These are phyloP conservation scores for Thalpophila matura DNA, from an alignment of 2,888 invertebrate species.

Conservation along the genomic window DNA sequence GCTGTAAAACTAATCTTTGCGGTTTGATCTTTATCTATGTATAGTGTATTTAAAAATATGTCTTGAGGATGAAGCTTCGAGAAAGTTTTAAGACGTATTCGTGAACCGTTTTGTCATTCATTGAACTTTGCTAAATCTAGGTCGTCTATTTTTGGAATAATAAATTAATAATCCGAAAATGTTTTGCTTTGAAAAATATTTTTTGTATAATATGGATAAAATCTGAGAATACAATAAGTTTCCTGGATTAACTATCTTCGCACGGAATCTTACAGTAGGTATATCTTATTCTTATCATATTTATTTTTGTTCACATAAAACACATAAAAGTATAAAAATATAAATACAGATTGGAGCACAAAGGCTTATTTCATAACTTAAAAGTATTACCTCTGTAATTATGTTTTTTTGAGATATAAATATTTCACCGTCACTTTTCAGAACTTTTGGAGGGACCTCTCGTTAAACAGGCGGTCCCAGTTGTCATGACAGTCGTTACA, in stretches of 20 bases:
- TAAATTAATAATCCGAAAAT: background rate
- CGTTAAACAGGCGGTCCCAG: too few relatives aligned
- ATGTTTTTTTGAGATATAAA: too few relatives aligned
- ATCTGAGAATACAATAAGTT: background rate
- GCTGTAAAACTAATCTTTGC: slow-evolving; percentile 69
- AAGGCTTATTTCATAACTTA: too few relatives aligned
- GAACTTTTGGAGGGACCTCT: too few relatives aligned
- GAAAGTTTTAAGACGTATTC: background rate
- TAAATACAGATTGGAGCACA: too few relatives aligned
- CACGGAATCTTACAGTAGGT: background rate
- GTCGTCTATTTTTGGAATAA: slow-evolving; percentile 5
- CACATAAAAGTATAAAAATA: too few relatives aligned
- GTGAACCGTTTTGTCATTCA: background rate
- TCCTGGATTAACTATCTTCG: background rate
- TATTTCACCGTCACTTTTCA: too few relatives aligned
- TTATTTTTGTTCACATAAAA: too few relatives aligned
- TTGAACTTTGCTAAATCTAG: background rate
- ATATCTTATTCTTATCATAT: too few relatives aligned
- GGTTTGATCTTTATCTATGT: slow-evolving; percentile 56
- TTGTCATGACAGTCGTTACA: too few relatives aligned
- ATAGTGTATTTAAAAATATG: slow-evolving; percentile 56
- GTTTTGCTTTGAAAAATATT: background rate
- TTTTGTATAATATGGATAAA: background rate
- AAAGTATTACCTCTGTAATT: too few relatives aligned
- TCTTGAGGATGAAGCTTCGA: slow-evolving; percentile 12